Conservation (phyloP, 1,140 invertebrate genomes). For the Diachasmimorpha longicaudata region DNA sequence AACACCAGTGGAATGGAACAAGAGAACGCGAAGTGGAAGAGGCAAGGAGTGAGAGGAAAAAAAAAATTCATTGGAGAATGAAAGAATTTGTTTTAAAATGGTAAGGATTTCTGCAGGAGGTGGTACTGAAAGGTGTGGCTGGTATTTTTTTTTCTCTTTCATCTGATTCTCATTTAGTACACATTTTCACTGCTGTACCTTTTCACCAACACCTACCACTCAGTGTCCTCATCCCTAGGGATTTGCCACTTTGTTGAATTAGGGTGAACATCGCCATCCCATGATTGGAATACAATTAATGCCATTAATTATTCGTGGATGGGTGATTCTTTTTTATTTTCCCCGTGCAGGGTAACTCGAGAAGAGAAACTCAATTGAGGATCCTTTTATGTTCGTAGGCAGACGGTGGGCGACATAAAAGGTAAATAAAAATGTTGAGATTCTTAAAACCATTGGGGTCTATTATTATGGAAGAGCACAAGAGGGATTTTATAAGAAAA, state of each 20-base stretch:
- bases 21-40: not conserved
- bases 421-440: not conserved
- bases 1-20: not conserved
- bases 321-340: not conserved
- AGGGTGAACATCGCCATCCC: not conserved
- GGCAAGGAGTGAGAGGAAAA: not conserved
- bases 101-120: not conserved
- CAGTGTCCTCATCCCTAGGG: not conserved
- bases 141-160: not conserved
- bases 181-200: not conserved
- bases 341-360: not conserved
- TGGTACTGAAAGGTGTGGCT: not conserved
- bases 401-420: not conserved
- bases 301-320: not conserved
- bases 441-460: not conserved
- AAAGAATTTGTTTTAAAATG: not conserved
- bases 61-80: not conserved
- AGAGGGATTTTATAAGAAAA: not conserved
- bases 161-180: not conserved
- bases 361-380: not conserved
- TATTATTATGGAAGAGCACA: not conserved
- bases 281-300: slow-evolving; percentile 6
- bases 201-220: not conserved
- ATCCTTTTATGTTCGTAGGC: not conserved
- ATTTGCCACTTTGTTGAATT: not conserved